Base-by-base conservation (phyloP, 2,888 invertebrate genomes). In the Drosophila seclusa region DNA sequence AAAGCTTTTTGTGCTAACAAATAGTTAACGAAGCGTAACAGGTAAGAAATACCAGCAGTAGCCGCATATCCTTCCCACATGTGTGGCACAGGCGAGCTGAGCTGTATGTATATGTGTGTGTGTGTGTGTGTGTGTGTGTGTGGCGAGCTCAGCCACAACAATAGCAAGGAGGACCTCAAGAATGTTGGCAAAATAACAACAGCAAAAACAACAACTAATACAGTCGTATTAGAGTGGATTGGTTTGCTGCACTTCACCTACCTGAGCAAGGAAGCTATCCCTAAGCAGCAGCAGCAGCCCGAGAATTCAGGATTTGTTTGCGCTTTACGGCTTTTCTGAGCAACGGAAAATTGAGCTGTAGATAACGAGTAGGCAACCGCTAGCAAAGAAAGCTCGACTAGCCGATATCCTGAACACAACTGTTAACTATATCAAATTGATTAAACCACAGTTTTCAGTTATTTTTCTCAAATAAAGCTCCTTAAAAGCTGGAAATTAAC, bases 11-110 rank as follows among this genome's bases (percentile, higher is more conserved):
- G 73, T 77, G 65, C 74, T 65, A 81, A 63, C 78, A 80, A 76
- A 83, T 84, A 88, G 86, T 80, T 88, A 84, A 84, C 88, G 84
- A 88, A 84, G 88, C 80, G 88, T 88, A 88, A 84, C 84, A 84
- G 86, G 88, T 84, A 78, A 63, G 65, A 69, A 66, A 70, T 63
- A 67, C 65, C 73, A 45, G 18, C 64, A 67, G 10, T 67, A 72
- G 72, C 32, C 63, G 21, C 54, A 62, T 34, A 65, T 61, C 45
- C 52, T 29, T 48, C 31, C 32, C 34, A 27, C 29, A 27, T 57
- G 57, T 52, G 36, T 29, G 42, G 21, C 45, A 16, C 13, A 8
- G 16, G 16, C 16, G 24, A 45, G 32, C 32, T 32, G 32, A 10
- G 24, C 16, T 45, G 13, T 16, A 7, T 24, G 18, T 58, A 10